Evolutionary conservation across 1,140 invertebrate genomes (phyloP).

Genomic region (Platorchestia sp.): DNA sequence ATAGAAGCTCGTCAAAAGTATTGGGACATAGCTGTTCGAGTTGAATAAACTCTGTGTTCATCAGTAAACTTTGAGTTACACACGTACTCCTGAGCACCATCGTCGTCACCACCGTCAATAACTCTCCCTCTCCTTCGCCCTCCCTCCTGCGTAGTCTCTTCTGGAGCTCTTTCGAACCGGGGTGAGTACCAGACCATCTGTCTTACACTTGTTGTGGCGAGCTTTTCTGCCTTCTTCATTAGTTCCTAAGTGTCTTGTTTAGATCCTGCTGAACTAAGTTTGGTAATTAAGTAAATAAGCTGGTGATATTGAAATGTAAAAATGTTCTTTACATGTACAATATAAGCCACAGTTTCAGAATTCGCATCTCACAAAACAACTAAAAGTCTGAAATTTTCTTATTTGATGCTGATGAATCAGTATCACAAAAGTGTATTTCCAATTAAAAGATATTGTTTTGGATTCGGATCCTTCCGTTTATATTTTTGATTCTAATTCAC

Average conservation of each 20-base stretch:
- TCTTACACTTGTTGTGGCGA: background rate
- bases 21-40: background rate
- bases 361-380: background rate
- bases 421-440: too few relatives aligned
- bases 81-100: conserved; percentile 16
- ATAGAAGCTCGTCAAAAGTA: background rate
- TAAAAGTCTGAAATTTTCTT: background rate
- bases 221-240: background rate
- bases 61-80: background rate
- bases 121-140: conserved; percentile 41
- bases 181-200: background rate
- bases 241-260: background rate
- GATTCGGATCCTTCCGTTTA: background rate
- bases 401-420: background rate
- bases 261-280: too few relatives aligned
- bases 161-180: conserved; percentile 41
- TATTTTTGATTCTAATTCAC: too few relatives aligned
- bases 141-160: conserved; percentile 53
- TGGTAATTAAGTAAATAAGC: too few relatives aligned
- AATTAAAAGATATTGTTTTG: too few relatives aligned
- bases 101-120: conserved; percentile 11
- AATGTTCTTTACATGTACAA: background rate
- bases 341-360: background rate
- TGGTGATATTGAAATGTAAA: too few relatives aligned
- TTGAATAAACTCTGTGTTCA: background rate